Evolutionary conservation across 2,113 vertebrate species (phyloP).

Genomic region (Ceyx margarethae): DNA sequence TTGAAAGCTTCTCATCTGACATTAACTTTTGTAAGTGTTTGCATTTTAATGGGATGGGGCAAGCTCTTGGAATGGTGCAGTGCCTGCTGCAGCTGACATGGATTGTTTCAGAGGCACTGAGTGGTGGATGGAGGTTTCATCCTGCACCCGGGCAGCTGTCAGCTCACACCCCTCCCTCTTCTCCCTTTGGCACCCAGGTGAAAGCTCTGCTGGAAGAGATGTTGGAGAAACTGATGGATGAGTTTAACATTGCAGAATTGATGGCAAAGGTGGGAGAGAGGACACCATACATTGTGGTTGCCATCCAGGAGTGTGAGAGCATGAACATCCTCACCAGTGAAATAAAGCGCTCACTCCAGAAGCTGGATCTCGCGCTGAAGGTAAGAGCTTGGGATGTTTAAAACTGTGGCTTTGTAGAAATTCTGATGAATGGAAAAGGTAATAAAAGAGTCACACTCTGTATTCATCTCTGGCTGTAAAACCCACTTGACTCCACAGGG

Average conservation of each 20-base stretch:
- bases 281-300: slow-evolving; percentile 88
- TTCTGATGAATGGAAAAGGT: neutral
- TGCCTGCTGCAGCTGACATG: neutral
- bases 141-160: neutral
- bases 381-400: slow-evolving; percentile 52
- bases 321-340: slow-evolving; percentile 90
- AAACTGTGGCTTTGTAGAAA: accelerated
- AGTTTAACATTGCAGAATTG: slow-evolving; percentile 88
- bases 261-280: slow-evolving; percentile 84
- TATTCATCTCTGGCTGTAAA: neutral
- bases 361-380: slow-evolving; percentile 89
- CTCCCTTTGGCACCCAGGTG: slow-evolving; percentile 73
- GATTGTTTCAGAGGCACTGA: neutral
- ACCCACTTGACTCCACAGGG: neutral
- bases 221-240: slow-evolving; percentile 85
- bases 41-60: neutral
- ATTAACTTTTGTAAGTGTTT: neutral
- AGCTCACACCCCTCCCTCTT: neutral
- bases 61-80: neutral
- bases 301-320: slow-evolving; percentile 91
- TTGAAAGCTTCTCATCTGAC: neutral
- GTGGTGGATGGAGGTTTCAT: neutral
- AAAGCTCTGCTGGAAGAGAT: slow-evolving; percentile 86
- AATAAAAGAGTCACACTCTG: neutral
- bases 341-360: slow-evolving; percentile 81